Conservation (phyloP, 2,113 vertebrate genomes). For the Odocoileus hemionus region DNA sequence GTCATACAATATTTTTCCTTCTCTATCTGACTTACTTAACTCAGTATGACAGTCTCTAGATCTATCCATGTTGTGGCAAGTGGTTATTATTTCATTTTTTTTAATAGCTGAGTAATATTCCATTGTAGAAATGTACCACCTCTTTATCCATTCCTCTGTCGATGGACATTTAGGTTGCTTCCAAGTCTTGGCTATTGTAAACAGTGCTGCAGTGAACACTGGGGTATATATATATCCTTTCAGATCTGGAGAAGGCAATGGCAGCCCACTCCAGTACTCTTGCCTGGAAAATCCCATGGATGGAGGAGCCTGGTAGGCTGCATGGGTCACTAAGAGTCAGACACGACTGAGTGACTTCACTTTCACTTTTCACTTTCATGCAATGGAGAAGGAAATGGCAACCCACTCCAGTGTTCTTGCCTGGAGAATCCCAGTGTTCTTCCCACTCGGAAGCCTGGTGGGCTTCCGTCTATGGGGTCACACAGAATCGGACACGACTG, state of each 20-base stretch:
- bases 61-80: background rate
- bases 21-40: background rate
- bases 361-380: background rate
- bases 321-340: background rate
- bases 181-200: background rate
- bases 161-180: background rate
- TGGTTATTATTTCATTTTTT: background rate
- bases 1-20: background rate
- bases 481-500: rapidly evolving
- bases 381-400: background rate
- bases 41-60: background rate
- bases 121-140: background rate
- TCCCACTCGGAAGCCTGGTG: background rate
- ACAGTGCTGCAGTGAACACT: background rate
- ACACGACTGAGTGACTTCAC: background rate
- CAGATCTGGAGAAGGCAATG: background rate
- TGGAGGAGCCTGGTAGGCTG: background rate
- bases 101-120: background rate
- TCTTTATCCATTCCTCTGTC: background rate
- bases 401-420: background rate
- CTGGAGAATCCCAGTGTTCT: background rate
- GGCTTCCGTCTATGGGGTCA: background rate
- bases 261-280: background rate
- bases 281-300: background rate
- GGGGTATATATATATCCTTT: background rate